Evolutionary conservation across 1,140 invertebrate species (phyloP).

Genomic region (Meloidogyne chitwoodi): DNA sequence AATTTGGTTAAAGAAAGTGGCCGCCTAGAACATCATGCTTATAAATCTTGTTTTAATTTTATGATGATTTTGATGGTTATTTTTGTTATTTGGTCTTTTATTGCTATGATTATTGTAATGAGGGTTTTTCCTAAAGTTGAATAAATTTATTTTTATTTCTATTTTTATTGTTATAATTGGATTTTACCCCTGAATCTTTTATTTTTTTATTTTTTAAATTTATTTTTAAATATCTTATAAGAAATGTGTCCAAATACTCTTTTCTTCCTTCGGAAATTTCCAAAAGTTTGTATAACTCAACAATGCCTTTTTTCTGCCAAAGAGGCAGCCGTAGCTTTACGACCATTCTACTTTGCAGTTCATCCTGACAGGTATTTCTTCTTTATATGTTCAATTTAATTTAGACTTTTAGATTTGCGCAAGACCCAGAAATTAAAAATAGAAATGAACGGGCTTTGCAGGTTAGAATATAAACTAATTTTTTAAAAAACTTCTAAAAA

Average conservation of each 20-base stretch:
- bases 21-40: constrained; percentile 52
- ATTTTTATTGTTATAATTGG: not conserved
- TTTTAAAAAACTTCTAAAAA: no score
- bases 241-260: not conserved
- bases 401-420: constrained; percentile 70
- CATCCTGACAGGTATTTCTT: constrained; percentile 73
- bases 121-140: constrained; percentile 54
- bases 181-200: not conserved
- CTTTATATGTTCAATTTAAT: not conserved
- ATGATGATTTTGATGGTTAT: constrained; percentile 48
- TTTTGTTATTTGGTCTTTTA: constrained; percentile 51
- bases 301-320: constrained; percentile 61
- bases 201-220: not conserved
- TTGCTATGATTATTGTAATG: constrained; percentile 55
- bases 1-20: constrained; percentile 43
- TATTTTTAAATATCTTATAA: not conserved
- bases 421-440: constrained; percentile 80
- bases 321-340: constrained; percentile 79
- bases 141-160: not conserved
- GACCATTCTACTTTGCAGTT: constrained; percentile 88
- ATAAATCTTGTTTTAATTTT: constrained; percentile 57
- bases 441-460: constrained; percentile 52
- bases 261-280: not conserved
- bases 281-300: not conserved
- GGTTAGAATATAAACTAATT: no score